Base-by-base conservation (phyloP, 2,113 vertebrate genomes). In the Zapus hudsonius region DNA sequence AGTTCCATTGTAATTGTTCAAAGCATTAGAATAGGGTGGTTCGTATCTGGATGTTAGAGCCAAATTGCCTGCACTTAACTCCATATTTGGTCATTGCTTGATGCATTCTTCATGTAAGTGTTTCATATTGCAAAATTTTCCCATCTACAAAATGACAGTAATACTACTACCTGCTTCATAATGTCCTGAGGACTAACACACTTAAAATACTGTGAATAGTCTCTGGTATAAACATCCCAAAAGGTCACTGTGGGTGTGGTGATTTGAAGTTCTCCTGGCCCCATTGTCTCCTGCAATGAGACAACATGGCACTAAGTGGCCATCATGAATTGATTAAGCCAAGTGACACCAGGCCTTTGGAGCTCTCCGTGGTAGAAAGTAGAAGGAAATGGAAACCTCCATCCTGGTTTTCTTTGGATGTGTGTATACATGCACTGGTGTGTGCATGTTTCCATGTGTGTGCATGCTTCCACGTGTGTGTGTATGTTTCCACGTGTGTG, bases 251-350 rank as follows among this genome's bases (percentile, higher is more conserved):
- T 84, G 67, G n/a, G 44, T 40, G 31, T 74, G 27, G 23, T 12
- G 31, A 69, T 70, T 94, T 70, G 42, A 76, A 36, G 10, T 78
- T 93, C 4, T 57, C 38, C 29, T 66, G 42, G 57, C 52, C 75
- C 66, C 57, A 89, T 91, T 22, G 73, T 79, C 63, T 52, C 20
- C 85, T 70, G 52, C 66, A 80, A 33, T 64, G 76, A 88, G 70
- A 74, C 23, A 84, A 11, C 3, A 5, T 67, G n/a, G 20, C 38
- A 79, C 55, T 78, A 67, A 73, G 57, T 55, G 83, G 33, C 25
- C 23, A 40, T 69, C 55, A 10, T 52, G 22, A 84, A 73, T 90
- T 36, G 6, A 85, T 57, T 5, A 40, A 83, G 29, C 25, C 42
- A 84, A 81, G 19, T 33, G 13, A 70, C 40, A 57, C 12, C 19